Base-by-base conservation (phyloP, 64 coral and sea anemone genomes). In the Montipora cactus region DNA sequence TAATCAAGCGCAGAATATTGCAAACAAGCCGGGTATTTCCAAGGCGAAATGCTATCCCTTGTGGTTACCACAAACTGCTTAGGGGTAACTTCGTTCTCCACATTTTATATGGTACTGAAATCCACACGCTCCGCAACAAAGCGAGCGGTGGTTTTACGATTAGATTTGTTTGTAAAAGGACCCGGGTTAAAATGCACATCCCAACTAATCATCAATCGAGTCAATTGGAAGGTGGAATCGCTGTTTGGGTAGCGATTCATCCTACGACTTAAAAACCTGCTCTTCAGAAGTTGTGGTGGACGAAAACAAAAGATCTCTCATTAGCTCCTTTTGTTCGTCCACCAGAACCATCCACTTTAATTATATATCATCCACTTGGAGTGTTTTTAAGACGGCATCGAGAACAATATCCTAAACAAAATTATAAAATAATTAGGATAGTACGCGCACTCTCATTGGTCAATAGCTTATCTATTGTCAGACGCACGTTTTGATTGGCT, bases 61-160 rank as follows among this genome's bases (percentile, higher is more conserved):
- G 37, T 11, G 18, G 49, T 79, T 19, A 14, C 28, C 0, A 49
- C 45, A 46, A 79, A 79, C 15, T 79, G 46, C 14, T 49, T 79
- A 19, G 47, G 11, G 28, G 10, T 50, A 18, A 79, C 77, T 19
- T 91, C 28, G 28, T 28, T 28, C 69, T 0, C 89, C 77, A 19
- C 89, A 91, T 28, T 91, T 81, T 47, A 91, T 91, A 11, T 91
- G 89, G 70, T 53, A 91, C 4, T 12, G 44, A 3, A 45, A 21
- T 44, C 78, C 77, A 57, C 77, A 91, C 53, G 46, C 21, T 70
- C 16, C 48, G n/a, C 78, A 82, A 16, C 48, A 16, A 16, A 91
- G 45, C 3, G 64, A 15, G 12, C 89, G 59, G 55, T 82, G 78
- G n/a, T 91, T n/a, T n/a, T 47, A 62, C 78, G 74, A 8, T 48